These are phyloP conservation scores for Hydrozoanthus gracilis DNA, from an alignment of 92 coral and sea anemone genomes.

Conservation along the genomic window DNA sequence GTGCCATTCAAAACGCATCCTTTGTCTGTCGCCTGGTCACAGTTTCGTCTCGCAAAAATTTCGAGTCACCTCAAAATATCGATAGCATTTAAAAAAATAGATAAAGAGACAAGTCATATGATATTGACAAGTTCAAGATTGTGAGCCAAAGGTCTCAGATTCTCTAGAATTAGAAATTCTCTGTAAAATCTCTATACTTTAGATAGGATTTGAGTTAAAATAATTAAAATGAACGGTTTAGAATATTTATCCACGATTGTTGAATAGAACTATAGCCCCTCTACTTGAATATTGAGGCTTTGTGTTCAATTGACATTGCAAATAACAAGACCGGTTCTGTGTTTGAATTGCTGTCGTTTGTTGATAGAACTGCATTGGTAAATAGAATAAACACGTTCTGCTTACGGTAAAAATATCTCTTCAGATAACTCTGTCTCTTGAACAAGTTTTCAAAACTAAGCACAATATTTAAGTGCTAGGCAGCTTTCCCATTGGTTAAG, in stretches of 20 bases:
- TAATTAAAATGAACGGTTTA: neutral
- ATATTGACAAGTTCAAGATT: slow-evolving; percentile 33
- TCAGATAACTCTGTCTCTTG: neutral
- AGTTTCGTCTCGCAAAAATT: slow-evolving; percentile 15
- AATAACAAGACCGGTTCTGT: neutral
- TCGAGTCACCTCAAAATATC: slow-evolving; percentile 3
- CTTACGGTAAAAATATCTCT: neutral
- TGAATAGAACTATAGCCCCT: neutral
- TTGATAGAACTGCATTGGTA: slow-evolving; percentile 16
- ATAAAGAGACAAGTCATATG: neutral
- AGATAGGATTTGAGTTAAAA: neutral
- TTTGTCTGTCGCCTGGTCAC: slow-evolving; percentile 32
- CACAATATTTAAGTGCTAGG: neutral
- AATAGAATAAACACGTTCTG: slow-evolving; percentile 21
- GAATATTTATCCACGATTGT: slow-evolving; percentile 1
- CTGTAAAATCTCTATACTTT: neutral
- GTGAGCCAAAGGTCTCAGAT: slow-evolving; percentile 16
- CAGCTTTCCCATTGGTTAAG: slow-evolving; percentile 20
- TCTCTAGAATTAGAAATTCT: neutral
- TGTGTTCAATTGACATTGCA: slow-evolving; percentile 3
- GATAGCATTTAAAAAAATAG: neutral
- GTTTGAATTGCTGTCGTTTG: slow-evolving; percentile 20
- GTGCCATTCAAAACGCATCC: neutral
- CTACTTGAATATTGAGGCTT: neutral
- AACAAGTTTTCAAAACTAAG: neutral